Evolutionary conservation across 2,888 invertebrate species (phyloP).

Genomic region (Apomyelois bistriatella): DNA sequence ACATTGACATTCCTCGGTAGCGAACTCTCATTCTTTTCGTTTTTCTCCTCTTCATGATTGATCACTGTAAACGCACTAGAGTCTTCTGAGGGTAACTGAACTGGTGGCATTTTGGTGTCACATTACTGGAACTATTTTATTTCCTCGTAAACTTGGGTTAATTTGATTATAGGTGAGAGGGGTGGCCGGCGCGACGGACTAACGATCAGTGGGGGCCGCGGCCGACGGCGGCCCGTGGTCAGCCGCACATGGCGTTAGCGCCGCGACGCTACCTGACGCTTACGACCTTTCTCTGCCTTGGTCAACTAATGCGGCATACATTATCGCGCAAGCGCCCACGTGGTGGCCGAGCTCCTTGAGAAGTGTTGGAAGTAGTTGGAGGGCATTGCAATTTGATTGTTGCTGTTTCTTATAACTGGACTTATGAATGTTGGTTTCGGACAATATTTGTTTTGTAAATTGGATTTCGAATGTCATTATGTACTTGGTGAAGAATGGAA

Average conservation of each 20-base stretch:
- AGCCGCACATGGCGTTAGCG: constrained; percentile 22
- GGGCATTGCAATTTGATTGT: neutral
- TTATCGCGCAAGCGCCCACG: constrained; percentile 52
- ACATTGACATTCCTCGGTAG: constrained; percentile 46
- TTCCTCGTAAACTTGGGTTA: neutral
- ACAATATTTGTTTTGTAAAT: neutral
- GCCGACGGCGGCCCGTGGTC: constrained; percentile 32
- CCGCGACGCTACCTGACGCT: constrained; percentile 22
- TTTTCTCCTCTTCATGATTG: constrained; percentile 33
- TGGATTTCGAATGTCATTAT: too few relatives aligned
- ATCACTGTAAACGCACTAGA: constrained; percentile 54
- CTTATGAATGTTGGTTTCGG: neutral
- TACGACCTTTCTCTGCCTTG: constrained; percentile 17
- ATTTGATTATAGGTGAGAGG: neutral
- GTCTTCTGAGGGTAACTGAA: constrained; percentile 37
- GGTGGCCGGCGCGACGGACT: constrained; percentile 12
- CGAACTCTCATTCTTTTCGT: constrained; percentile 16
- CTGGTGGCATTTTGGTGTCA: constrained; percentile 52
- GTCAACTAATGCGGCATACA: constrained; percentile 31
- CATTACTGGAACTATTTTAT: constrained; percentile 14
- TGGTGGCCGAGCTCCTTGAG: constrained; percentile 15
- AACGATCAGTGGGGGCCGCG: constrained; percentile 25
- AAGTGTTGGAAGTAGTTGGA: neutral
- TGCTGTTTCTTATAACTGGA: neutral
- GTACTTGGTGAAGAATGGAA: too few relatives aligned